These are phyloP conservation scores for Oscheius myriophilus DNA, from an alignment of 2,888 invertebrate genomes.

Conservation along the genomic window DNA sequence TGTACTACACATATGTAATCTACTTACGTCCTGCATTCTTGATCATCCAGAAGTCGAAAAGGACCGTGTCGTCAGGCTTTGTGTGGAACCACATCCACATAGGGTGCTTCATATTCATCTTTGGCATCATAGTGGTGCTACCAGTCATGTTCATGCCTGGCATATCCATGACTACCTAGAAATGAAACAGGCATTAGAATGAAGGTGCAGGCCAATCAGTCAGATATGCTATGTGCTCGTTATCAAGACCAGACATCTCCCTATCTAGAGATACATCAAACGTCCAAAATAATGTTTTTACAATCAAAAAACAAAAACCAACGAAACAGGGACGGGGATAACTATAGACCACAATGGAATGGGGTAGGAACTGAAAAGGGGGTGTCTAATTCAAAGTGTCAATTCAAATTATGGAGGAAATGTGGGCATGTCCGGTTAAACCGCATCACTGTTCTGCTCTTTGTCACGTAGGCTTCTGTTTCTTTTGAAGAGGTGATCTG, in stretches of 20 bases:
- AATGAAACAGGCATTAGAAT: not conserved
- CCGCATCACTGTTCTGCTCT: no score
- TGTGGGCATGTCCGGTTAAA: no score
- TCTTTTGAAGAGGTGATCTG: no score
- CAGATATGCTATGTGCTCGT: slow-evolving; percentile 7
- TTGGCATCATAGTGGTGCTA: slow-evolving; percentile 5
- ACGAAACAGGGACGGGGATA: no score
- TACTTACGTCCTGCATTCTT: slow-evolving; percentile 54
- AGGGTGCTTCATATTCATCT: slow-evolving; percentile 38
- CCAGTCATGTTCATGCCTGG: slow-evolving; percentile 25
- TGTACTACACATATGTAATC: not conserved
- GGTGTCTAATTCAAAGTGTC: no score
- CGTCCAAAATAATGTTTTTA: not conserved
- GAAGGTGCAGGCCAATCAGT: not conserved
- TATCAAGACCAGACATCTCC: slow-evolving; percentile 16
- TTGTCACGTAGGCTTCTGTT: no score
- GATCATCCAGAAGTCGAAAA: slow-evolving; percentile 65
- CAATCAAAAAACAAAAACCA: no score
- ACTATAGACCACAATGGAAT: no score
- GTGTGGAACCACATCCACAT: slow-evolving; percentile 71
- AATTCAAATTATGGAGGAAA: no score
- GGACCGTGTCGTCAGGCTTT: slow-evolving; percentile 60
- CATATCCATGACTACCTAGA: slow-evolving; percentile 1
- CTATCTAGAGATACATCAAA: slow-evolving; percentile 2
- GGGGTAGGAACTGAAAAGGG: no score